phyloP scores from a whole-genome alignment of 2,113 vertebrate species.

The Fregetta grallaria region DNA sequence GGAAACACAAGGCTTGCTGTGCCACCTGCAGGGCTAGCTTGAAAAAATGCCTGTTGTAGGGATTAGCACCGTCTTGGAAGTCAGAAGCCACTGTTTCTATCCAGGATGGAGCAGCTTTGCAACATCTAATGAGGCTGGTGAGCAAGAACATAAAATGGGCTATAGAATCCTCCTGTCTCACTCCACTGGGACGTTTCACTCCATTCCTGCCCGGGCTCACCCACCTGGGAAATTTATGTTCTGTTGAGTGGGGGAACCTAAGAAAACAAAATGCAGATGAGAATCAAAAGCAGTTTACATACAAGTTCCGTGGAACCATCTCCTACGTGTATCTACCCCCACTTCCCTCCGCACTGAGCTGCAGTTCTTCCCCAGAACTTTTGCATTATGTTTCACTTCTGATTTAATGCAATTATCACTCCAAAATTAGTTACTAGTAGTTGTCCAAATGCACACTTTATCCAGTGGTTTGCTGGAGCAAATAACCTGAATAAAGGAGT shows the following conservation, averaged over 20 bases:
- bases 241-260: not conserved
- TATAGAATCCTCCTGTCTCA: not conserved
- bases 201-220: not conserved
- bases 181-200: not conserved
- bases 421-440: not conserved
- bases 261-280: not conserved
- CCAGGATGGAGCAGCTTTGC: not conserved
- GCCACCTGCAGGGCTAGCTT: constrained; percentile 69
- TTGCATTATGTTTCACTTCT: not conserved
- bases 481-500: not conserved
- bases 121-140: not conserved
- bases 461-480: not conserved
- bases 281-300: not conserved
- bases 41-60: not conserved
- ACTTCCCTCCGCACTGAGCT: not conserved
- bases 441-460: not conserved
- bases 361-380: not conserved
- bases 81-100: not conserved
- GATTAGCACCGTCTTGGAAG: not conserved
- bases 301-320: not conserved
- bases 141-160: not conserved
- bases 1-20: constrained; percentile 60
- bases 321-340: not conserved
- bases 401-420: not conserved
- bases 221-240: not conserved